Evolutionary conservation across 2,888 invertebrate species (phyloP), one percentile per base, ranked within the genome.

Genomic region (Sipunculus nudus): DNA sequence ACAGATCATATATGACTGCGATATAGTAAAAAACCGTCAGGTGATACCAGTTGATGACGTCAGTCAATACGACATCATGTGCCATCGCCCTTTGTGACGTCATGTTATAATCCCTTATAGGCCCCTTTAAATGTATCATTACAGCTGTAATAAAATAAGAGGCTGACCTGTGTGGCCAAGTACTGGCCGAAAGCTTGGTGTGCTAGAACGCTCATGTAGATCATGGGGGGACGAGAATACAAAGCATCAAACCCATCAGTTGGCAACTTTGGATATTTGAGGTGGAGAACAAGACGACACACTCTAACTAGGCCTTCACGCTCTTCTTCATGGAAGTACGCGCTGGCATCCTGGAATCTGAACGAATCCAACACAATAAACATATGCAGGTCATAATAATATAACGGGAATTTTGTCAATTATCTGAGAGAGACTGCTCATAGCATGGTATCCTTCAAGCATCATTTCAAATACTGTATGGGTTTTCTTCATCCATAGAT

Each of bases 291-390:
- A 86, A 93, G 88, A 62, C 91, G 85, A 3, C 92, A 90, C n/a
- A 93, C 89, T 47, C 92, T 87, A 16, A 95, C 89, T 28, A 95
- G 85, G 2, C 95, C 95, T 76, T 96, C 95, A 35, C 92, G 85
- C 67, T 91, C 91, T 73, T 95, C 95, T 67, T 93, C 92, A 78
- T 95, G 94, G 79, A 93, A 94, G 78, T 90, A 93, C 1, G 93
- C 91, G 35, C 91, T 89, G 62, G 91, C 91, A 75, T 94, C 92
- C 63, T 90, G 86, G 81, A 94, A 90, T 74, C 94, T 92, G 82
- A n/a, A 61, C 43, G 21, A 29, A 48, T n/a, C 16, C 21, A 13
- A 8, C 10, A 10, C 16, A 28, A 28, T n/a, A n/a, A n/a, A n/a
- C n/a, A n/a, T n/a, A n/a, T n/a, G n/a, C n/a, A n/a, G n/a, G n/a